Percentiles rank a stretch among this genome's conserved stretches.
Evolutionary conservation across 2,888 invertebrate species (phyloP).

Genomic region (Drepana falcataria): DNA sequence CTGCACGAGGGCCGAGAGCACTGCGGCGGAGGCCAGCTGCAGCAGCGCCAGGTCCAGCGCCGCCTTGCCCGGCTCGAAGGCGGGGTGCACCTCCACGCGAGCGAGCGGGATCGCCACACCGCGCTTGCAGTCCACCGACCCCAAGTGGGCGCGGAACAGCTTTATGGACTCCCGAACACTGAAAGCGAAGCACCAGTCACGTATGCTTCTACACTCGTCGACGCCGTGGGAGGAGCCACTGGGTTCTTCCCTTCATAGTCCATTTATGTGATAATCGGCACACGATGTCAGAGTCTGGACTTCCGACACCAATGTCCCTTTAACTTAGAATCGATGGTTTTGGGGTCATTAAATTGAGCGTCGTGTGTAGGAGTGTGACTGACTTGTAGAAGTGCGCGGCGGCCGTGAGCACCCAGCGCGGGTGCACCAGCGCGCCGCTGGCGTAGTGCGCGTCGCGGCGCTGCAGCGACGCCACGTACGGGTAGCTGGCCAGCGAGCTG

Average conservation of each 20-base stretch:
- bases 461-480: conserved; percentile 58
- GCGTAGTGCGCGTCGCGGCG: conserved; percentile 56
- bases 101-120: conserved; percentile 44
- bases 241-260: no score
- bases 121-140: conserved; percentile 59
- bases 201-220: no score
- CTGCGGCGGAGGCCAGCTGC: conserved; percentile 30
- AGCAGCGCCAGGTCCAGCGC: conserved; percentile 51
- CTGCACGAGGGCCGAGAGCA: conserved; percentile 27
- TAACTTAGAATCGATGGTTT: no score
- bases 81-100: conserved; percentile 46
- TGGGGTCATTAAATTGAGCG: no score
- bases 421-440: conserved; percentile 51
- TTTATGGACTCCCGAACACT: conserved; percentile 59
- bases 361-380: no score
- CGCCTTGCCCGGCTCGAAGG: conserved; percentile 33
- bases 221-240: no score
- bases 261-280: no score
- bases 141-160: conserved; percentile 49
- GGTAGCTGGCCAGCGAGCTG: conserved; percentile 34
- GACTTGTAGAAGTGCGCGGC: conserved; percentile 62
- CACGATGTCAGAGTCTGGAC: no score
- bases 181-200: conserved; percentile 18
- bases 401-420: conserved; percentile 52
- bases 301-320: no score